These are phyloP conservation scores for Griposia aprilina DNA, from an alignment of 2,888 invertebrate species.

Conservation along the genomic window DNA sequence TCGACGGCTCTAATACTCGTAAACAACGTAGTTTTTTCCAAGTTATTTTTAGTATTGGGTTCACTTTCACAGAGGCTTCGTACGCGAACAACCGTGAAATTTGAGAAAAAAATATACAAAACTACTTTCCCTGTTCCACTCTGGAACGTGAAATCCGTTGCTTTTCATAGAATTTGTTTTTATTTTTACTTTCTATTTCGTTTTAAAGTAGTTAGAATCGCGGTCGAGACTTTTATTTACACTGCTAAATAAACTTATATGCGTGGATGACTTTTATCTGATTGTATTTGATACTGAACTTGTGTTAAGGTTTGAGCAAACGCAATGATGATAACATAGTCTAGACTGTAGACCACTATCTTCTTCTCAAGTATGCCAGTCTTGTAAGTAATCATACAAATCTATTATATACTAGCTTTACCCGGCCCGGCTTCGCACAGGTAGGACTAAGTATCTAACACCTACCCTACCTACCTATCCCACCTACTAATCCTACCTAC, in stretches of 20 bases:
- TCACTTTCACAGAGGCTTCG: slow-evolving; percentile 5
- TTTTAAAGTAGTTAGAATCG: not conserved
- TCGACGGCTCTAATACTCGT: too few relatives aligned
- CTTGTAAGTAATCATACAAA: not conserved
- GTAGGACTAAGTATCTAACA: too few relatives aligned
- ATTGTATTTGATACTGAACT: not conserved
- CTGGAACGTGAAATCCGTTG: not conserved
- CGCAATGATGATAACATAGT: not conserved
- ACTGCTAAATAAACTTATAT: not conserved
- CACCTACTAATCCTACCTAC: too few relatives aligned
- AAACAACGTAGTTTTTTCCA: not conserved
- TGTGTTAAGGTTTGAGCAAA: not conserved
- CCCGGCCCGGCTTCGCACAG: too few relatives aligned
- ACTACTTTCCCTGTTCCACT: not conserved
- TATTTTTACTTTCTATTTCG: not conserved
- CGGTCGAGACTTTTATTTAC: not conserved
- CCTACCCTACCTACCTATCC: too few relatives aligned
- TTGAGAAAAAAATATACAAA: not conserved
- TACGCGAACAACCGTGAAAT: not conserved
- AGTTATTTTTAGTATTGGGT: not conserved
- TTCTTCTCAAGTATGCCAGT: not conserved
- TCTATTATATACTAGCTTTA: too few relatives aligned
- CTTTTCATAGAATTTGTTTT: not conserved
- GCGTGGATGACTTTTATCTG: too few relatives aligned
- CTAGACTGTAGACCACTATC: not conserved